Base-by-base conservation (phyloP, 2,797 vertebrate genomes). In the Neoniphon sammara region DNA sequence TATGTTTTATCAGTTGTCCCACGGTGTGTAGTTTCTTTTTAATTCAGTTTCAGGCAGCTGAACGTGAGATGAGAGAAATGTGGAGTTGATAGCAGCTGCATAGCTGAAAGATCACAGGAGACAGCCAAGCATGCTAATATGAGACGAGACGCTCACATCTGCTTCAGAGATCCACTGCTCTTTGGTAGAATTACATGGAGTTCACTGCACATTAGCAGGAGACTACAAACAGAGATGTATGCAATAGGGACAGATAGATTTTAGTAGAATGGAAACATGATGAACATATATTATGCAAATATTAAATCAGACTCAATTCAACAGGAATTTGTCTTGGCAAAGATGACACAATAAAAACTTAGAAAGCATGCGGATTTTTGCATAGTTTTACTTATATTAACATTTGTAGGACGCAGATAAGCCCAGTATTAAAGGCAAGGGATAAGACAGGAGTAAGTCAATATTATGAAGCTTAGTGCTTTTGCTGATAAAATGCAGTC, bases 91-190 rank as follows among this genome's bases (percentile, higher is more conserved):
- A 75, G 78, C 80, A 71, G 82, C 76, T 69, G 71, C 77, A 56
- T 25, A 49, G 83, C 82, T 63, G 57, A 75, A 61, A 86, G 83
- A 89, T 86, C 85, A 80, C 69, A 86, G n/a, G 75, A 86, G 77
- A 84, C 75, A 58, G 76, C 52, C 39, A 47, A 78, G 83, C 53
- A 23, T 50, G 66, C 63, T 77, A 72, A 84, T 71, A 46, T 57
- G 50, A 86, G 83, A 78, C 27, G 12, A 56, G 73, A 65, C 75
- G n/a, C 59, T n/a, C 23, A 66, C 85, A 84, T 83, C 87, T 84
- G 89, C 67, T 72, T 66, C 70, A 21, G 80, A 63, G 78, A 82
- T 49, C 65, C 50, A 49, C 80, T 61, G 62, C 59, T 50, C 25
- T 57, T 80, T 66, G 77, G 47, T 53, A 25, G 44, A 60, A 55